Conservation (phyloP, 2,797 vertebrate genomes). For the Perdix hodgsoniae region DNA sequence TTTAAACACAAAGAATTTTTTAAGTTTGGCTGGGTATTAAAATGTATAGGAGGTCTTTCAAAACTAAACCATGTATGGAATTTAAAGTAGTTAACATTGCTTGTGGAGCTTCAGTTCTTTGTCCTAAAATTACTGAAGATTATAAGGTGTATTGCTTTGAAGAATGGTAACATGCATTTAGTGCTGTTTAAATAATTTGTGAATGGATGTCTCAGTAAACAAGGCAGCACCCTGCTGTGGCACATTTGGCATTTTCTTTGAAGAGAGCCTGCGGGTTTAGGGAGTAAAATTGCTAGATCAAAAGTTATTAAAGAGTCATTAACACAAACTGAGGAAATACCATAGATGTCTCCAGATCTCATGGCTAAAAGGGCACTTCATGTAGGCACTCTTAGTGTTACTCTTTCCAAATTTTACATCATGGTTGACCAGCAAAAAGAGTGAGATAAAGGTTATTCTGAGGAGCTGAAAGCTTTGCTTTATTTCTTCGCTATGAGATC, state of each 20-base stretch:
- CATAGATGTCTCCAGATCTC: not conserved
- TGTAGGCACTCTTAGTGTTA: not conserved
- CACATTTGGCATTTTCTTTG: not conserved
- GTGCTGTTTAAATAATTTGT: not conserved
- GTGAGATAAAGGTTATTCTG: not conserved
- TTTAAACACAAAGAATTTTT: not conserved
- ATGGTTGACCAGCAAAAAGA: not conserved
- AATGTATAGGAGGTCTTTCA: not conserved
- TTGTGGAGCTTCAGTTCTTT: not conserved
- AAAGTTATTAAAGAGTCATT: not conserved
- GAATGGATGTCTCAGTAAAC: not conserved
- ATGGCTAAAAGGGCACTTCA: not conserved
- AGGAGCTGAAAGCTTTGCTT: not conserved
- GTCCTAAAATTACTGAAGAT: not conserved
- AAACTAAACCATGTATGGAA: not conserved
- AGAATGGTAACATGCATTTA: not conserved
- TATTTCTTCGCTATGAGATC: not conserved
- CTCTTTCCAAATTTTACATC: not conserved
- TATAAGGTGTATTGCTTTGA: not conserved
- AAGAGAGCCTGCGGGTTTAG: not conserved
- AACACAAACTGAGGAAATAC: not conserved
- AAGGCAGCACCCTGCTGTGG: not conserved
- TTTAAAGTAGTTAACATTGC: not conserved
- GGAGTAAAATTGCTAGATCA: not conserved
- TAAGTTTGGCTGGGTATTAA: not conserved